phyloP scores from a whole-genome alignment of 2,888 invertebrate species.

The Lottia gigantea region DNA sequence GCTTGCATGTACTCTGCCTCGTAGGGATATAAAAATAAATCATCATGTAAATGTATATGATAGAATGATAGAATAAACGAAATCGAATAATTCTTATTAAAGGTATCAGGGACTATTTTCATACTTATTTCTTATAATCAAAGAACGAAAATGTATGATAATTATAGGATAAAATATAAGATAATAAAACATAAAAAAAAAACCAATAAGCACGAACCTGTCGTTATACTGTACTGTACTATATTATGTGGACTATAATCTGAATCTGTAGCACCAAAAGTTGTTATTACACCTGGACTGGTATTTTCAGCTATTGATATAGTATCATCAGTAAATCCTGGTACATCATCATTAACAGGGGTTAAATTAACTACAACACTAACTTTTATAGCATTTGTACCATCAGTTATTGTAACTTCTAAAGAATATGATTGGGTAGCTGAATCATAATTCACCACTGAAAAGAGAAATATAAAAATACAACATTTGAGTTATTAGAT shows the following conservation, averaged over 20 bases:
- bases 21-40: too few species aligned
- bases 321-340: slow-evolving; percentile 36
- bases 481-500: not conserved
- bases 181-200: too few species aligned
- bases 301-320: slow-evolving; percentile 33
- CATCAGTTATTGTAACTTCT: slow-evolving; percentile 41
- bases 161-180: too few species aligned
- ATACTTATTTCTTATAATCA: too few species aligned
- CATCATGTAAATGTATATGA: too few species aligned
- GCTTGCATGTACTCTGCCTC: too few species aligned
- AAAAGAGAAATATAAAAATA: slow-evolving; percentile 1
- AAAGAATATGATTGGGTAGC: slow-evolving; percentile 40
- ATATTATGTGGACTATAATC: slow-evolving; percentile 41
- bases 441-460: slow-evolving; percentile 51
- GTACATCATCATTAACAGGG: slow-evolving; percentile 52
- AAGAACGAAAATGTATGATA: too few species aligned
- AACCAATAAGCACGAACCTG: slow-evolving; percentile 30
- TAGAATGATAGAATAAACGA: too few species aligned
- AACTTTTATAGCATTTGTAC: slow-evolving; percentile 30
- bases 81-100: too few species aligned
- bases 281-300: slow-evolving; percentile 28
- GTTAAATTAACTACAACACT: slow-evolving; percentile 40
- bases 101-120: too few species aligned
- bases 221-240: slow-evolving; percentile 34
- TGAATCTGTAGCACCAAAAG: slow-evolving; percentile 38